These are phyloP conservation scores for Lasioglossum marginatum DNA, from an alignment of 2,888 invertebrate species.

Conservation along the genomic window DNA sequence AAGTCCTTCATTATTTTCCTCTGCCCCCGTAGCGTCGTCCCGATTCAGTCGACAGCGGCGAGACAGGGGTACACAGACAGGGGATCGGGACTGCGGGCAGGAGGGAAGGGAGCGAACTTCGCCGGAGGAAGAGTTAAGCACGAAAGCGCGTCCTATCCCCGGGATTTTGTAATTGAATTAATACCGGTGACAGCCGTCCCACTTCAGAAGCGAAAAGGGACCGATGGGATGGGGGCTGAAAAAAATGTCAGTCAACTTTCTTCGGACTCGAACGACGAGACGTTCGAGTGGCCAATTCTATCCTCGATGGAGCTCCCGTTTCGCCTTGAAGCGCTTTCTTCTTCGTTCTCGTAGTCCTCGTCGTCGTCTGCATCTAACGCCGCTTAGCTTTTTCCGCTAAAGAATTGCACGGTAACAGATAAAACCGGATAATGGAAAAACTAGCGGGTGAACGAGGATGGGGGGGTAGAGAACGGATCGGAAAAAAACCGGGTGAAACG, in stretches of 20 bases:
- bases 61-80: slow-evolving; percentile 58
- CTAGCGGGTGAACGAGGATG: slow-evolving; percentile 2
- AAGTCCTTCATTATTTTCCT: slow-evolving; percentile 54
- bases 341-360: not conserved
- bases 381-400: slow-evolving; percentile 25
- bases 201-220: not conserved
- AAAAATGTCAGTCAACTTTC: slow-evolving; percentile 9
- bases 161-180: slow-evolving; percentile 32
- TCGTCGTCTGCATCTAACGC: slow-evolving; percentile 21
- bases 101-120: slow-evolving; percentile 13
- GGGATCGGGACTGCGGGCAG: slow-evolving; percentile 19
- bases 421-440: slow-evolving; percentile 56
- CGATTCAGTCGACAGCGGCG: slow-evolving; percentile 57
- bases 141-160: slow-evolving; percentile 15
- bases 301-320: slow-evolving; percentile 3
- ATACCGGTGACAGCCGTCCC: slow-evolving; percentile 20
- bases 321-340: not conserved
- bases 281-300: slow-evolving; percentile 35
- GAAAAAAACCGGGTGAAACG: slow-evolving; percentile 30
- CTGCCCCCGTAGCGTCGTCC: slow-evolving; percentile 6
- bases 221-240: not conserved
- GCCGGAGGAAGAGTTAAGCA: slow-evolving; percentile 41
- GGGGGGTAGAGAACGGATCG: not conserved
- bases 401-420: slow-evolving; percentile 45
- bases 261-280: slow-evolving; percentile 1